Evolutionary conservation across 2,888 invertebrate species (phyloP).

Genomic region (Tryphoninae sp.): DNA sequence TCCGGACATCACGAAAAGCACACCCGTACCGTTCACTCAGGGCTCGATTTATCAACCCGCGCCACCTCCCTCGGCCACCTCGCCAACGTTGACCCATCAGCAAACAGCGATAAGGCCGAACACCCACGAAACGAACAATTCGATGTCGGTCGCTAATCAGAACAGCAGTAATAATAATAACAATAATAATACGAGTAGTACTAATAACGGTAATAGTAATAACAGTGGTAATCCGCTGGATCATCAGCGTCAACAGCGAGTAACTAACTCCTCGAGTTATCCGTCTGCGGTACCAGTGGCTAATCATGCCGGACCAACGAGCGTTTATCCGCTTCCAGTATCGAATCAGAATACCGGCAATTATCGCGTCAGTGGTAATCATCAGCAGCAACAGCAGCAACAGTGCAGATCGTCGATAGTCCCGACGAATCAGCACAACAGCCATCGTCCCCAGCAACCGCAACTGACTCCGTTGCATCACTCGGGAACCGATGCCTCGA

Average conservation of each 20-base stretch:
- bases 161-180: conserved; percentile 41
- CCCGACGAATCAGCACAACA: conserved; percentile 59
- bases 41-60: conserved; percentile 73
- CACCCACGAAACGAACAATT: conserved; percentile 67
- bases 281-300: conserved; percentile 47
- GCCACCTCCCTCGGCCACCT: conserved; percentile 78
- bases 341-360: conserved; percentile 61
- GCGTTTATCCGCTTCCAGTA: conserved; percentile 56
- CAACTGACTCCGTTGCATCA: conserved; percentile 49
- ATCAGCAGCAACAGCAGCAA: conserved; percentile 63
- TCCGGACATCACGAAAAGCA: conserved; percentile 78
- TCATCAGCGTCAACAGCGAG: conserved; percentile 69
- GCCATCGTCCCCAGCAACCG: conserved; percentile 22
- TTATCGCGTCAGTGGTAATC: conserved; percentile 64
- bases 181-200: conserved; percentile 20
- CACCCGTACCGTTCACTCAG: conserved; percentile 76
- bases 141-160: conserved; percentile 55
- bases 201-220: conserved; percentile 15
- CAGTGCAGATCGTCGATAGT: conserved; percentile 33
- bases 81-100: conserved; percentile 75
- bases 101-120: conserved; percentile 70
- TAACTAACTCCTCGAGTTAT: conserved; percentile 65
- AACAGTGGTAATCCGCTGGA: conserved; percentile 45
- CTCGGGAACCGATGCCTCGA: conserved; percentile 55
- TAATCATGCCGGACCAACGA: conserved; percentile 55